phyloP scores from a whole-genome alignment of 1,140 invertebrate genomes.

The Heliconius hermathena region DNA sequence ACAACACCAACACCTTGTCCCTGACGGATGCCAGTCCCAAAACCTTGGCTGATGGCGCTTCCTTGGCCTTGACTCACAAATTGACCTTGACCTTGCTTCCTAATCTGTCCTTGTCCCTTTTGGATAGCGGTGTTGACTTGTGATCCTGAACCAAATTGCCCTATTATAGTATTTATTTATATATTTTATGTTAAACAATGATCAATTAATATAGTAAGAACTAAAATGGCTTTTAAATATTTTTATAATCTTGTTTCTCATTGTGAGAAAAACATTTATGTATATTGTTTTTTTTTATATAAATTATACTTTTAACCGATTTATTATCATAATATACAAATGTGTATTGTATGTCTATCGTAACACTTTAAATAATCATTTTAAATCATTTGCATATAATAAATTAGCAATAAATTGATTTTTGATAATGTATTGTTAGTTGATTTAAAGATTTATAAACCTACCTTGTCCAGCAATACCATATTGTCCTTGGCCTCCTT shows the following conservation, averaged over 20 bases:
- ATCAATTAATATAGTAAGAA: neutral
- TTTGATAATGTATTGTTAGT: neutral
- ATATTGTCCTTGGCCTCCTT: conserved; percentile 48
- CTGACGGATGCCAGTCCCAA: conserved; percentile 32
- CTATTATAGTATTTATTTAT: neutral
- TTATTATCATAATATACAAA: neutral
- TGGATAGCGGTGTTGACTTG: conserved; percentile 32
- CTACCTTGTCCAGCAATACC: conserved; percentile 43
- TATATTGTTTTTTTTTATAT: neutral
- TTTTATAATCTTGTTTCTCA: neutral
- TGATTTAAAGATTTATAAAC: conserved; percentile 14
- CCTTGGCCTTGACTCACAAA: conserved; percentile 39
- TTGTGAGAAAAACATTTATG: neutral
- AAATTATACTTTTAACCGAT: neutral
- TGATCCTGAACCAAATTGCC: conserved; percentile 34
- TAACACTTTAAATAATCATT: neutral
- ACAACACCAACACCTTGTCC: conserved; percentile 31
- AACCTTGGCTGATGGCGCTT: conserved; percentile 28
- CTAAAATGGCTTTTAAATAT: neutral
- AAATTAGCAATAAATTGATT: neutral
- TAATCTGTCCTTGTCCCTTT: conserved; percentile 32
- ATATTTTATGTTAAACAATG: neutral
- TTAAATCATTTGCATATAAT: neutral
- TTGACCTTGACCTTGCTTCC: conserved; percentile 35
- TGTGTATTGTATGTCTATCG: neutral